Evolutionary conservation across 2,113 vertebrate genomes (phyloP).

Genomic region (Sus scrofa): T2T-Sscrofa CM000824.6:84383001-84383500

Average conservation of each 20-base stretch:
- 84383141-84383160: too few relatives aligned
- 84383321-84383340: constrained; percentile 15
- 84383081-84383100: too few relatives aligned
- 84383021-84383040: too few relatives aligned
- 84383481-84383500: constrained; percentile 53
- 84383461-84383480: constrained; percentile 9
- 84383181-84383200: too few relatives aligned
- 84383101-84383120: too few relatives aligned
- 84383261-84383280: constrained; percentile 36
- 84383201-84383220: too few relatives aligned
- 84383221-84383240: too few relatives aligned
- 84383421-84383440: constrained; percentile 65
- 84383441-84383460: constrained; percentile 38
- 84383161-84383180: too few relatives aligned
- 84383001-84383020: too few relatives aligned
- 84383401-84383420: constrained; percentile 77
- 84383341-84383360: constrained; percentile 34
- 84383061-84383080: too few relatives aligned
- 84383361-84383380: constrained; percentile 69
- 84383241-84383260: constrained; percentile 20
- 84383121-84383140: too few relatives aligned
- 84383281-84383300: constrained; percentile 9
- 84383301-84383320: neutral
- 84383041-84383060: too few relatives aligned
- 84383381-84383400: constrained; percentile 62